phyloP scores from a whole-genome alignment of 2,797 vertebrate species.

The Hyperoplus immaculatus region DNA sequence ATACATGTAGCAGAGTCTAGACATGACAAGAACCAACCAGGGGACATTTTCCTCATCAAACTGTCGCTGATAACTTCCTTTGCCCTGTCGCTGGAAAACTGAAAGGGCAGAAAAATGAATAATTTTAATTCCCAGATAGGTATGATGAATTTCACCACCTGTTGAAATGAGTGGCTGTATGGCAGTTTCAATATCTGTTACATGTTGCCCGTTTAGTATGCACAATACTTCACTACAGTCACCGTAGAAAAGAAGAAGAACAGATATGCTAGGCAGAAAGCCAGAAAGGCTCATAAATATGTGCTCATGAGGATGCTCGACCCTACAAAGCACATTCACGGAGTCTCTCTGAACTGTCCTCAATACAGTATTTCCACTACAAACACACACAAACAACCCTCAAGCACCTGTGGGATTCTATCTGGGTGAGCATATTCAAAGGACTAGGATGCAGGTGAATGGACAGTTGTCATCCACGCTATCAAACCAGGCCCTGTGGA shows the following conservation, averaged over 20 bases:
- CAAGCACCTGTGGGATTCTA: slow-evolving; percentile 13
- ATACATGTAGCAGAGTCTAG: slow-evolving; percentile 35
- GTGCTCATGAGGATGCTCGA: background rate
- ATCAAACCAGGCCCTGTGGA: slow-evolving; percentile 40
- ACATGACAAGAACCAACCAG: slow-evolving; percentile 40
- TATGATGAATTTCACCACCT: slow-evolving; percentile 37
- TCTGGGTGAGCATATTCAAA: slow-evolving; percentile 38
- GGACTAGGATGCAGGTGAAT: slow-evolving; percentile 34
- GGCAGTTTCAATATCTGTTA: slow-evolving; percentile 51
- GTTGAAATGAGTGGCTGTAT: slow-evolving; percentile 34
- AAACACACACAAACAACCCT: slow-evolving; percentile 23
- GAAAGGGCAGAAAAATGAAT: slow-evolving; percentile 33
- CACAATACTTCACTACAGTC: slow-evolving; percentile 31
- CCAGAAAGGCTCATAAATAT: background rate
- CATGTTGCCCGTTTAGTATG: slow-evolving; percentile 38
- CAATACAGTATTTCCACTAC: slow-evolving; percentile 23
- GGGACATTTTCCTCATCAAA: slow-evolving; percentile 35
- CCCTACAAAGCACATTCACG: slow-evolving; percentile 2
- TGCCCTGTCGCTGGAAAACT: slow-evolving; percentile 18
- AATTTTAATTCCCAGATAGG: slow-evolving; percentile 31
- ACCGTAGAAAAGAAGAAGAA: background rate
- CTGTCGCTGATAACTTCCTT: slow-evolving; percentile 29
- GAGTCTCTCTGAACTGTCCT: slow-evolving; percentile 5
- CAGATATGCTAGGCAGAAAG: slow-evolving; percentile 4
- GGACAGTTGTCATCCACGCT: slow-evolving; percentile 43